phyloP scores from a whole-genome alignment of 2,888 invertebrate species.

The Phrixothrix hirtus region DNA sequence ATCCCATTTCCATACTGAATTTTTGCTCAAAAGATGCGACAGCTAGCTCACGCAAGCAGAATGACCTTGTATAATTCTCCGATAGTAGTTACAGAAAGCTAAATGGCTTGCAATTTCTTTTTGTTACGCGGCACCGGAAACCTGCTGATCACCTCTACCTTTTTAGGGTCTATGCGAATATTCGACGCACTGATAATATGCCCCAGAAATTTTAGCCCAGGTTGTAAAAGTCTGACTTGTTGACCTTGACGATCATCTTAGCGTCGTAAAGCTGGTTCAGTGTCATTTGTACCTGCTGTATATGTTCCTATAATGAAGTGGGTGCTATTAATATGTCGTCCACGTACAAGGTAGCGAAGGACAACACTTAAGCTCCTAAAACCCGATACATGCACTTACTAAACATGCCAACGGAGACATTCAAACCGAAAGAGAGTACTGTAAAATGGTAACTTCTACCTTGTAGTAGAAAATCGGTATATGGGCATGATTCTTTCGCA shows the following conservation, averaged over 20 bases:
- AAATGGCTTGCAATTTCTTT: constrained; percentile 25
- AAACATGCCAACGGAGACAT: constrained; percentile 24
- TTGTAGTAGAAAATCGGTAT: too few relatives aligned
- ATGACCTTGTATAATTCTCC: constrained; percentile 14
- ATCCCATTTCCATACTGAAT: neutral
- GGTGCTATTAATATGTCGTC: constrained; percentile 31
- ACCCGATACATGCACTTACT: constrained; percentile 20
- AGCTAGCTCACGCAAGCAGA: neutral
- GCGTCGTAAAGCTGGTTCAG: constrained; percentile 16
- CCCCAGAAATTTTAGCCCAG: constrained; percentile 35
- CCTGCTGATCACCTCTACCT: constrained; percentile 32
- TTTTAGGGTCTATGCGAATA: too few relatives aligned
- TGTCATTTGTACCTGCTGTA: constrained; percentile 21
- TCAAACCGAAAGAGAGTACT: too few relatives aligned
- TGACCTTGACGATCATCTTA: constrained; percentile 31
- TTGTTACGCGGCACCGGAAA: constrained; percentile 26
- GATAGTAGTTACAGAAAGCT: constrained; percentile 30
- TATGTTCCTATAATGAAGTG: constrained; percentile 23
- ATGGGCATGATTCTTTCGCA: too few relatives aligned
- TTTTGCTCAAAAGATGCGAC: constrained; percentile 1
- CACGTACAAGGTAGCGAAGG: constrained; percentile 24
- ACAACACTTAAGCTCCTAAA: constrained; percentile 23
- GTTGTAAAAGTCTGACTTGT: constrained; percentile 34
- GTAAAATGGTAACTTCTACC: too few relatives aligned
- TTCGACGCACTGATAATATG: too few relatives aligned